Evolutionary conservation across 2,888 invertebrate genomes (phyloP), one percentile per base, ranked within the genome.

Genomic region (Artemia sinica): DNA sequence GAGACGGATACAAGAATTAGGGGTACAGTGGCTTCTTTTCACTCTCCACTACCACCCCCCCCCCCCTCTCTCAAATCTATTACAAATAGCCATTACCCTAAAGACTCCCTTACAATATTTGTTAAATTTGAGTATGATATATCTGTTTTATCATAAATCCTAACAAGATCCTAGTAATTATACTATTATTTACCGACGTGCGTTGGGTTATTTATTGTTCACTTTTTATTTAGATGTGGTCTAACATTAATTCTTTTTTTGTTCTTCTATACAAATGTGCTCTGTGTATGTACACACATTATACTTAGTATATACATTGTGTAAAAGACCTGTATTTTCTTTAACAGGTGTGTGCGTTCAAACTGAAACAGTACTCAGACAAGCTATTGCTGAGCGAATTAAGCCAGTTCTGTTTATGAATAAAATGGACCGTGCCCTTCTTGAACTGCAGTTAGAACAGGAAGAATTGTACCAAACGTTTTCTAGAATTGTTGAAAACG

Each of bases 351-450:
- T 99, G 73, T 98, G 98, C 78, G 98, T 99, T 75, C 98, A 99
- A 82, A 99, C 98, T 52, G 98, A 99, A 82, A 97, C 98, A 76
- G 99, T 99, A 71, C 84, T 99, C 76, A 91, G 98, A 82, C 99
- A 99, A 80, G 98, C 98, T 72, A 99, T 99, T 77, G 94, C 95
- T 72, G 98, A 99, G 82, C 89, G 98, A 77, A 99, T 99, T 77
- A 97, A 96, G 87, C 98, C 99, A 70, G 92, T 99, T 74, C 84
- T 99, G 76, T 98, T 99, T 88, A 97, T 99, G 97, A 99, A 99
- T 89, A 99, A 99, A 83, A 97, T 99, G 97, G 99, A 99, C 83
- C 89, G 98, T 75, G 98, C 98, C 74, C 84, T 99, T 71, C 83
- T 98, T 58, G 98, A 98, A 80, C 82, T 99, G 77, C 97, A 99